Conservation (phyloP, 2,888 invertebrate genomes). For the Chrysopilus asiliformis region DNA sequence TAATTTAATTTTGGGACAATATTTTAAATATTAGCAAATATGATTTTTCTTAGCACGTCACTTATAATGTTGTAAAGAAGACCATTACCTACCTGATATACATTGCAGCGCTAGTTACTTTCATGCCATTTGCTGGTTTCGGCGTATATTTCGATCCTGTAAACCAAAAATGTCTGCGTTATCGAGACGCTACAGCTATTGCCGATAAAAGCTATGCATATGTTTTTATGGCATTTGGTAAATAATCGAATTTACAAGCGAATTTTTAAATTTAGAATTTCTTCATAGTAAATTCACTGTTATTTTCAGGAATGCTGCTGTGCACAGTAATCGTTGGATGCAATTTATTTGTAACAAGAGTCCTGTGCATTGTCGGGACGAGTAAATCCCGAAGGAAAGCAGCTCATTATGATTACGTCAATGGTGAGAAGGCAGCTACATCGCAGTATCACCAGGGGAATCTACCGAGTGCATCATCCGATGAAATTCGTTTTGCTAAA, state of each 20-base stretch:
- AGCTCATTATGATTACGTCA: slow-evolving; percentile 28
- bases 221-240: slow-evolving; percentile 63
- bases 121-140: slow-evolving; percentile 60
- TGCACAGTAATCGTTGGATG: slow-evolving; percentile 66
- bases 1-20: background rate
- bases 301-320: slow-evolving; percentile 51
- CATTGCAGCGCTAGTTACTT: slow-evolving; percentile 55
- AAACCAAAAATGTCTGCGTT: slow-evolving; percentile 47
- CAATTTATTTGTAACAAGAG: slow-evolving; percentile 68
- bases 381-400: slow-evolving; percentile 29
- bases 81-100: slow-evolving; percentile 56
- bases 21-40: background rate
- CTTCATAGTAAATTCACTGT: slow-evolving; percentile 5
- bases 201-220: slow-evolving; percentile 61
- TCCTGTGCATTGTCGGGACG: slow-evolving; percentile 42
- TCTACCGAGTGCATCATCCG: slow-evolving; percentile 38
- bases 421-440: slow-evolving; percentile 21
- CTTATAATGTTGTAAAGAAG: slow-evolving; percentile 59
- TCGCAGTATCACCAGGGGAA: slow-evolving; percentile 8
- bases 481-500: slow-evolving; percentile 73
- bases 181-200: slow-evolving; percentile 51
- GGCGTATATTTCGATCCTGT: slow-evolving; percentile 53
- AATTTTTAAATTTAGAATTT: background rate
- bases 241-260: slow-evolving; percentile 26
- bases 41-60: slow-evolving; percentile 50